These are phyloP conservation scores for Zaprionus vittiger DNA, from an alignment of 1,140 invertebrate genomes.

Conservation along the genomic window DNA sequence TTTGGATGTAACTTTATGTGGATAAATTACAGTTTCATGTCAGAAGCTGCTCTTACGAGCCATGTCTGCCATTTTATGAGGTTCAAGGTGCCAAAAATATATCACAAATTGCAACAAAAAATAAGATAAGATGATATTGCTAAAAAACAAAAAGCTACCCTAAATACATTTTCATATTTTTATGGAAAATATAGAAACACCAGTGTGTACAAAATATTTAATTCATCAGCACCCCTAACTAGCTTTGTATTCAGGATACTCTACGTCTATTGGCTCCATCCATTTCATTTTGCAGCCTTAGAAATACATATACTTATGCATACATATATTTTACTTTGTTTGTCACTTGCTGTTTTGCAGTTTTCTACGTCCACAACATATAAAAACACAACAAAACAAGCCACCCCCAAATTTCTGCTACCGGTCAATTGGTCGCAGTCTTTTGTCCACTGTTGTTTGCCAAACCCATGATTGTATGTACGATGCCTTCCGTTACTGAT, in stretches of 20 bases:
- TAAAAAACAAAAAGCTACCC: no score
- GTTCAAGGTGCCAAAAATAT: constrained; percentile 54
- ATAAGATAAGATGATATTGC: neutral
- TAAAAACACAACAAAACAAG: constrained; percentile 10
- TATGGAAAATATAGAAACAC: no score
- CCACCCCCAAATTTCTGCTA: constrained; percentile 10
- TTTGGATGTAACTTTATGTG: neutral
- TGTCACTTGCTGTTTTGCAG: neutral
- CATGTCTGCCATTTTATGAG: constrained; percentile 58
- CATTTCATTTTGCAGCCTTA: no score
- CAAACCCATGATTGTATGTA: constrained; percentile 49
- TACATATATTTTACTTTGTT: neutral
- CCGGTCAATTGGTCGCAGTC: constrained; percentile 37
- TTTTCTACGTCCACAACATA: neutral
- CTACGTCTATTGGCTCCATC: no score
- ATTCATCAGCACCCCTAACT: no score
- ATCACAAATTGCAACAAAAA: neutral
- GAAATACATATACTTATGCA: no score
- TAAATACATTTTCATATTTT: no score
- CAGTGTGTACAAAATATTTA: no score
- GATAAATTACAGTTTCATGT: constrained; percentile 51
- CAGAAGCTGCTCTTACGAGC: constrained; percentile 45
- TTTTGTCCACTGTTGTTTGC: constrained; percentile 49
- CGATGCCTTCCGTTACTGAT: constrained; percentile 5
- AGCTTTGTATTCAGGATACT: no score